Percentiles rank a stretch among this genome's conserved stretches.
Evolutionary conservation across 2,888 invertebrate species (phyloP).

Genomic region (Andrena minutula): DNA sequence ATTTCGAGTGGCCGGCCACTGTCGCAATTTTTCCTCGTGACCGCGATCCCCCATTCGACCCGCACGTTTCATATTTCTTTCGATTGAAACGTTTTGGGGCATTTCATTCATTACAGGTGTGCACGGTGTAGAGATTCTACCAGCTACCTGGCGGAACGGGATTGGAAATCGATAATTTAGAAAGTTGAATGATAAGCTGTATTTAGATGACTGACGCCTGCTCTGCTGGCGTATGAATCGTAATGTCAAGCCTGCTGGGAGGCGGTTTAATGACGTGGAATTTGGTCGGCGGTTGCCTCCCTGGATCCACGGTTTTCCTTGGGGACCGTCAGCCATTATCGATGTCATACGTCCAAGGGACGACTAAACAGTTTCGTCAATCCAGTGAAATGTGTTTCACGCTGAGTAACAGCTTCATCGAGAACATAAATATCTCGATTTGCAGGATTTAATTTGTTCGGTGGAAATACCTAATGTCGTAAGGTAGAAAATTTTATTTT

Average conservation of each 20-base stretch:
- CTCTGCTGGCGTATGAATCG: conserved; percentile 27
- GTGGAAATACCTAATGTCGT: too few species aligned
- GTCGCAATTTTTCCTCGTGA: conserved; percentile 40
- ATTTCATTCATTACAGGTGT: background rate
- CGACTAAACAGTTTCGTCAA: background rate
- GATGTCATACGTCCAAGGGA: background rate
- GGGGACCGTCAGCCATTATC: background rate
- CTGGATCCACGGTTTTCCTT: background rate
- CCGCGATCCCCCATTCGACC: conserved; percentile 7
- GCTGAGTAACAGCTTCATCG: background rate
- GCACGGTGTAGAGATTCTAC: background rate
- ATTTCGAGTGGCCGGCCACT: conserved; percentile 29
- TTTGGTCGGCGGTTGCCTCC: conserved; percentile 1
- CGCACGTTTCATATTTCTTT: conserved; percentile 40
- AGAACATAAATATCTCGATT: too few species aligned
- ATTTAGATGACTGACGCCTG: conserved; percentile 37
- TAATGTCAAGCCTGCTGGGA: conserved; percentile 10
- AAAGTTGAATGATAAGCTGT: conserved; percentile 38
- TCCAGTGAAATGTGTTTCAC: background rate
- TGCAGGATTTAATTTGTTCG: too few species aligned
- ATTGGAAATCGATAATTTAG: conserved; percentile 47
- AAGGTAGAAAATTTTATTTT: too few species aligned
- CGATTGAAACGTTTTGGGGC: conserved; percentile 8
- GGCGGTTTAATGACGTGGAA: conserved; percentile 42
- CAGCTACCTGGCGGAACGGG: background rate